phyloP scores from a whole-genome alignment of 2,888 invertebrate genomes.

The Acleris emargana region DNA sequence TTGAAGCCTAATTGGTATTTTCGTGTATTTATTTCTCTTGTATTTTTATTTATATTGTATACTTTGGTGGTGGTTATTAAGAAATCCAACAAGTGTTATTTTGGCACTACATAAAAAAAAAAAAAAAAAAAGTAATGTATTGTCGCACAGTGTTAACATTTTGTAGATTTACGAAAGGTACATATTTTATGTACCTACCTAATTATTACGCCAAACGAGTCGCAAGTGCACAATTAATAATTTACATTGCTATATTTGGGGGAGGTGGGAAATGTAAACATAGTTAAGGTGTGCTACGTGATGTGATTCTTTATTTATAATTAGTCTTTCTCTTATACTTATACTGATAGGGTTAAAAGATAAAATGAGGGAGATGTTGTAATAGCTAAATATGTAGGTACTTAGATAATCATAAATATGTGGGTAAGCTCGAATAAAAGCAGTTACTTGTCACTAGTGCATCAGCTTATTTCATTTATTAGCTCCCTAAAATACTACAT shows the following conservation, averaged over 20 bases:
- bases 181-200: no score
- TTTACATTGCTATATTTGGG: no score
- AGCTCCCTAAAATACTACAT: not conserved
- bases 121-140: no score
- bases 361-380: slow-evolving; percentile 1
- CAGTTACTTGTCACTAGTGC: not conserved
- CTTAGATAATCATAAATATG: not conserved
- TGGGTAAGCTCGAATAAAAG: not conserved
- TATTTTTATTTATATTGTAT: not conserved
- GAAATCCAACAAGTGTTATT: no score
- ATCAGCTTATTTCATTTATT: not conserved
- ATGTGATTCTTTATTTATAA: not conserved
- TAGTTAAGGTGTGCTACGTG: not conserved
- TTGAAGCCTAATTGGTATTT: not conserved
- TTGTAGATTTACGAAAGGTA: no score
- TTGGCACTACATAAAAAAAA: no score
- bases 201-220: no score
- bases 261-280: no score
- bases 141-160: no score
- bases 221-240: no score
- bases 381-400: not conserved
- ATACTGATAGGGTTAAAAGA: not conserved
- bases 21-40: not conserved
- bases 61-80: no score
- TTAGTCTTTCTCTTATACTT: not conserved